Evolutionary conservation across 2,888 invertebrate species (phyloP), one percentile per base, ranked within the genome.

Genomic region (Pseudococcus viburni): DNA sequence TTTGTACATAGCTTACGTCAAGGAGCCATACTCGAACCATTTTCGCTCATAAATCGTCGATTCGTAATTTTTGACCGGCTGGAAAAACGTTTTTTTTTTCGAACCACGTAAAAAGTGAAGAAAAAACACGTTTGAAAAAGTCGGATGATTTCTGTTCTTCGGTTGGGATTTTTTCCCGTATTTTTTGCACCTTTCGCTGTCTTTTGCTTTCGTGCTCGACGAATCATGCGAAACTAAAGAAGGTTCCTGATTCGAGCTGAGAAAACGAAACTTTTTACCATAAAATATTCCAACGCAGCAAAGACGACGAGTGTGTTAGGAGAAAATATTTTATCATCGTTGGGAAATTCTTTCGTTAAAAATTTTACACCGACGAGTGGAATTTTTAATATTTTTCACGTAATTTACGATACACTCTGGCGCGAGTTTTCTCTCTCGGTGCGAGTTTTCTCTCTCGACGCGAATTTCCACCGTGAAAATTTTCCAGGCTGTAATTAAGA

Each of bases 21-120:
- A 19, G 19, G 42, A 15, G 42, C 17, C 9, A 80, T 19, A 33
- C 26, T 83, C 80, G 39, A 19, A 17, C 39, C 68, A 33, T 73
- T 83, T 83, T 83, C 80, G 80, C 73, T 83, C 80, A 83, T 83
- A 83, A 83, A 83, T 83, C 80, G 80, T 46, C 46, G 80, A 83
- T 83, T 42, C 46, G 80, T 83, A 83, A 83, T 83, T 83, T 83
- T 83, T 83, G 46, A 46, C 9, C 42, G 46, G 46, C 46, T n/a
- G 8, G 80, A 83, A 83, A 83, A 83, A 46, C 11, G n/a, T 46
- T 83, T 42, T 19, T 83, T 46, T 46, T 83, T 46, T 64, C 9
- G 4, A 8, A 19, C 64, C 22, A 15, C 33, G 33, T 73, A 42
- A 42, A 39, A 42, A 33, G n/a, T 46, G 46, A 46, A 83, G 11